Evolutionary conservation across 2,888 invertebrate species (phyloP), one percentile per base, ranked within the genome.

Genomic region (Pachycephus smyrnensis): DNA sequence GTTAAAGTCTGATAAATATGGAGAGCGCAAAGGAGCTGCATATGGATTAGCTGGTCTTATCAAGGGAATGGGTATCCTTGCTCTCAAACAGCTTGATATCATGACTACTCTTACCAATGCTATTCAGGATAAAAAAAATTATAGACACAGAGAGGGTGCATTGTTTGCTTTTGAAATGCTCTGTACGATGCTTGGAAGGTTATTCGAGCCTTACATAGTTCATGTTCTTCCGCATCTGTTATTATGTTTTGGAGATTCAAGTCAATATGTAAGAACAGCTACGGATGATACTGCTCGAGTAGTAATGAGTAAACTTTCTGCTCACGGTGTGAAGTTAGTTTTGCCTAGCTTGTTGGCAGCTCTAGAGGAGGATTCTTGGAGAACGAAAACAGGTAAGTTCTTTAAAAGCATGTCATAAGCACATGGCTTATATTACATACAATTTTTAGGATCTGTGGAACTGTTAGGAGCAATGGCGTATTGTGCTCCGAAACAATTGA

Each of bases 121-220:
- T 77, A 97, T 99, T 85, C 98, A 98, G 89, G 98, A 99, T 90
- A 99, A 99, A 92, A 99, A 99, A 91, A 98, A 98, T 90, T 97
- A 97, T 88, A 96, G 97, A 85, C 97, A 97, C 84, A 93, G 99
- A 77, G 99, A 99, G 94, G 98, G 98, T 76, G 98, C 99, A 0
- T 93, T 99, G 76, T 98, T 99, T 93, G 99, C 99, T 0, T 97
- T 99, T 92, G 99, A 99, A 93, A 98, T 98, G 95, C 93, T 99
- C 73, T 98, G 98, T 92, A 95, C 95, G 86, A 97, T 97, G 94
- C 94, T 99, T 87, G 99, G 99, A 0, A 96, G 98, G 73, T 93
- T 99, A 79, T 99, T 99, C 93, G 99, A 99, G 92, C 99, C 99
- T 0, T 99, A 99, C 93, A 98, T 99, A 81, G 98, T 99, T 77